These are phyloP conservation scores for Drosophila hamatofila DNA, from an alignment of 2,888 invertebrate genomes.

Conservation along the genomic window DNA sequence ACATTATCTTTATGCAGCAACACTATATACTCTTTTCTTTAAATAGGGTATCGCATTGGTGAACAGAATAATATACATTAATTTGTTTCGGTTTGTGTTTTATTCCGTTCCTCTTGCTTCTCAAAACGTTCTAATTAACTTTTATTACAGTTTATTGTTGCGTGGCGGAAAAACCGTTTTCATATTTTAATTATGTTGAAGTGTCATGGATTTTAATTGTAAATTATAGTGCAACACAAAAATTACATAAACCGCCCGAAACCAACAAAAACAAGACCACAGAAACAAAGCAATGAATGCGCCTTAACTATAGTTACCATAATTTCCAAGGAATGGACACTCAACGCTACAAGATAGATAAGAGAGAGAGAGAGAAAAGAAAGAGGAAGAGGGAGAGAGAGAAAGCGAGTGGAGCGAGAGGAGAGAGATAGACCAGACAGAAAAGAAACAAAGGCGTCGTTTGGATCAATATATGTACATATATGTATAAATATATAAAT, in stretches of 20 bases:
- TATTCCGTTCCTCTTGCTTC: conserved; percentile 27
- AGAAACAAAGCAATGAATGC: conserved; percentile 22
- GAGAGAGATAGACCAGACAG: neutral
- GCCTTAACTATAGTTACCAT: conserved; percentile 30
- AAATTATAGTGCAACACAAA: conserved; percentile 73
- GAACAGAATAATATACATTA: neutral
- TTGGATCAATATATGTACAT: neutral
- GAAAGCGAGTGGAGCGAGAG: no score
- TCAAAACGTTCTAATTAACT: conserved; percentile 71
- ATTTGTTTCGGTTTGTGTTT: conserved; percentile 16
- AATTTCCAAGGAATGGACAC: conserved; percentile 16
- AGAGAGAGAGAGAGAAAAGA: no score
- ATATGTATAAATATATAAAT: no score
- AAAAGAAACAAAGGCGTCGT: neutral
- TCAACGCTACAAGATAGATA: neutral
- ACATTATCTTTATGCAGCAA: neutral
- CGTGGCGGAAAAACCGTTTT: conserved; percentile 73
- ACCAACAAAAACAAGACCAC: conserved; percentile 19
- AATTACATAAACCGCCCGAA: conserved; percentile 54
- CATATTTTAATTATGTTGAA: conserved; percentile 83
- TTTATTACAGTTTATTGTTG: conserved; percentile 82
- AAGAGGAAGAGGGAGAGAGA: neutral
- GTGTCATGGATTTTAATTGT: conserved; percentile 82
- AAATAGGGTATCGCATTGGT: conserved; percentile 3
- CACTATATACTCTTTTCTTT: neutral